Conservation (phyloP, 2,113 vertebrate species). For the Okapia johnstoni region DNA sequence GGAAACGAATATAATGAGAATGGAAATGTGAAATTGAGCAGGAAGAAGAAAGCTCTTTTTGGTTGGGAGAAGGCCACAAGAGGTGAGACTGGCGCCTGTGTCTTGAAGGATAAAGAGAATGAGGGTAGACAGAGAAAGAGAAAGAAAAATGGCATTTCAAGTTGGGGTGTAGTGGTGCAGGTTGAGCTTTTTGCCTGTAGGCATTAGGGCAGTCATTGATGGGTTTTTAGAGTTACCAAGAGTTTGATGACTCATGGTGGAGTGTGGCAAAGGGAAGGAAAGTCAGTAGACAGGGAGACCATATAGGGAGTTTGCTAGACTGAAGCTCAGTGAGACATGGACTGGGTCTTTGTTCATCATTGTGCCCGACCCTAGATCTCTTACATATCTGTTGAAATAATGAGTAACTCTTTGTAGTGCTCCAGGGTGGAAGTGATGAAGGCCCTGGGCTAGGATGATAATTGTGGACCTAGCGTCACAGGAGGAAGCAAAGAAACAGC, state of each 20-base stretch:
- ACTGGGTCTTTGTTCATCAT: neutral
- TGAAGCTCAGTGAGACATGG: neutral
- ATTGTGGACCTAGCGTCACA: neutral
- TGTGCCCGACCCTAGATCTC: neutral
- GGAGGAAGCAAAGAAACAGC: neutral
- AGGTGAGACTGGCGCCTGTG: neutral
- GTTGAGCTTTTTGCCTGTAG: neutral
- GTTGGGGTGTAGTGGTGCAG: neutral
- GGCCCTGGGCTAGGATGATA: neutral
- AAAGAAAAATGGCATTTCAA: neutral
- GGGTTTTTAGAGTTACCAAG: neutral
- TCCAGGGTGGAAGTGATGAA: neutral
- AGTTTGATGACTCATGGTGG: neutral
- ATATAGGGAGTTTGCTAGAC: neutral
- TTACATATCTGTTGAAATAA: neutral
- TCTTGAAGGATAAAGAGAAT: neutral
- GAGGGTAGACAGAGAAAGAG: neutral
- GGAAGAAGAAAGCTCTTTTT: neutral
- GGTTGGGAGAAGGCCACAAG: neutral
- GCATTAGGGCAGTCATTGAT: neutral
- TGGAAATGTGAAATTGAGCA: neutral
- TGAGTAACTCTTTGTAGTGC: neutral
- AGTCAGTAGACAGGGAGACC: neutral
- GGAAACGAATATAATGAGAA: neutral
- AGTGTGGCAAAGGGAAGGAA: neutral